Evolutionary conservation across 2,888 invertebrate species (phyloP).

Genomic region (Drosophila eohydei): DNA sequence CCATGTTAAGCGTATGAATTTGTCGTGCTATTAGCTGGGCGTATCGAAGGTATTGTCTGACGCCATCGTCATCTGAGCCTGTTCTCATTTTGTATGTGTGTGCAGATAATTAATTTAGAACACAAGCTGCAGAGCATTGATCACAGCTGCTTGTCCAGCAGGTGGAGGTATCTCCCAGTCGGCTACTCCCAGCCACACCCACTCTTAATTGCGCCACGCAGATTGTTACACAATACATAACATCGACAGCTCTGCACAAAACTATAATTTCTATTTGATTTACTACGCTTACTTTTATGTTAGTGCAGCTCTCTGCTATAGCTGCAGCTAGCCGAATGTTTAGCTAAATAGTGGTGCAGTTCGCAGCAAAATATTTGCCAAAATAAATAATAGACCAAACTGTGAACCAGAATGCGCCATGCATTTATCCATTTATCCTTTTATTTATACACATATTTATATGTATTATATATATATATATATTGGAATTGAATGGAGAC

Average conservation of each 20-base stretch:
- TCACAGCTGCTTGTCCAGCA: too few species aligned
- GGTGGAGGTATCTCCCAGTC: not conserved
- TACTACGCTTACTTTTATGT: not conserved
- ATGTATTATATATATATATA: slow-evolving; percentile 5
- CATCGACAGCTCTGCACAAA: not conserved
- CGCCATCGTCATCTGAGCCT: too few species aligned
- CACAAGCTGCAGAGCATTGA: too few species aligned
- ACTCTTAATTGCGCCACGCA: not conserved
- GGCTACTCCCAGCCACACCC: not conserved
- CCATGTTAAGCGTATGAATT: too few species aligned
- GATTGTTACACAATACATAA: not conserved
- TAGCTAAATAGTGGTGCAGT: slow-evolving; percentile 26
- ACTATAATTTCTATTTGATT: slow-evolving; percentile 7
- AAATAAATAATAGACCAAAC: slow-evolving; percentile 30
- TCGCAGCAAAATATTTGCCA: slow-evolving; percentile 24
- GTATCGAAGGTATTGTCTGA: too few species aligned
- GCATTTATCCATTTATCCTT: slow-evolving; percentile 35
- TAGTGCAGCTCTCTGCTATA: not conserved
- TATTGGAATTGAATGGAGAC: not conserved
- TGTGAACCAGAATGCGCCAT: slow-evolving; percentile 23
- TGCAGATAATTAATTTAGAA: too few species aligned
- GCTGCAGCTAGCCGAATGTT: slow-evolving; percentile 11
- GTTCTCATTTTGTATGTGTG: too few species aligned
- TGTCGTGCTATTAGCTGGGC: too few species aligned
- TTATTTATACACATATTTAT: not conserved